Evolutionary conservation across 2,888 invertebrate species (phyloP), one percentile per base, ranked within the genome.

Genomic region (Andrena flavipes): DNA sequence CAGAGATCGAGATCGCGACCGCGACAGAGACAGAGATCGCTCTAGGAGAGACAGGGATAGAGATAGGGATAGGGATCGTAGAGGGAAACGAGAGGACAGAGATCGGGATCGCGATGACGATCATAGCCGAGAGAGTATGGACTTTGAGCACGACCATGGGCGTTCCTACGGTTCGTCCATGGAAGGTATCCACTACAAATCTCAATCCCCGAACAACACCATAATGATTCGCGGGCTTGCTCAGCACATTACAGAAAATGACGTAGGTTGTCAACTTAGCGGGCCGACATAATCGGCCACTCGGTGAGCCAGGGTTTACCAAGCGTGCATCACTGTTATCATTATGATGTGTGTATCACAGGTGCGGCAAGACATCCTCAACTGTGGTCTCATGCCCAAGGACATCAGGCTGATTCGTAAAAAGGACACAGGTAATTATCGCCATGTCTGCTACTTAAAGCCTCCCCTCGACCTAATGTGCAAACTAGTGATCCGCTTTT

Each of bases 391-490:
- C 85, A 96, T 96, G 94, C 96, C 97, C 2, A 96, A 96, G 93
- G 97, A 97, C 92, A 97, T 98, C 91, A 95, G 98, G 62, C 95
- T 98, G 56, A 97, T 98, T 92, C 95, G 97, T 90, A 97, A 97
- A 94, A 97, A 97, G 95, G 96, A 97, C 93, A 97, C 97, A 96
- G 97, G 97, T 97, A 96, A 95, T 94, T 93, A 92, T 88, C 77
- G n/a, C 23, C 51, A 62, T 68, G 33, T 62, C 78, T 48, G 13
- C 51, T 29, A 64, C 4, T 72, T 75, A n/a, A 69, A 54, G 64
- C 29, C 48, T 72, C 80, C 80, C 77, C 75, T 71, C 20, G 35
- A 75, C 70, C 72, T 76, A 70, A 80, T 60, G 56, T 67, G 69
- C 72, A 48, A 77, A 75, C 71, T 62, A 79, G 64, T 23, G 56